Evolutionary conservation across 2,888 invertebrate species (phyloP), one percentile per base, ranked within the genome.

Genomic region (Drosophila infuscata): DNA sequence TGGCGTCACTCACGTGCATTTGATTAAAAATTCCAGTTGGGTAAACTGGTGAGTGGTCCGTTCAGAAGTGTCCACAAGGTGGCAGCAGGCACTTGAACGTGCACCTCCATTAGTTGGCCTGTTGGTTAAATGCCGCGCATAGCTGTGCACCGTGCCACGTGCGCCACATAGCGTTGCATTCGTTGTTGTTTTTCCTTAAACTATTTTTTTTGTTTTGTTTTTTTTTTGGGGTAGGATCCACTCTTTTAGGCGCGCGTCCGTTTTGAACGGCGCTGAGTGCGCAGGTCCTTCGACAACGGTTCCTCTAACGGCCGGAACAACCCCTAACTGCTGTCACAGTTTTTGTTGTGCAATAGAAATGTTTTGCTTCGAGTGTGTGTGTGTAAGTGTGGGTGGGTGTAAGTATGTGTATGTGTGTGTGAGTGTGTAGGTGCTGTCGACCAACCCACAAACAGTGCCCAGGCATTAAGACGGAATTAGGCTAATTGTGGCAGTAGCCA

Each of bases 161-260:
- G 82, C 79, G 52, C 29, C 63, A 67, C 48, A 76, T 71, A 38
- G 70, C 70, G 57, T 56, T 69, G 61, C 57, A 67, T 70, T 57
- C 64, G 60, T 63, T 62, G 38, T 67, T 60, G 65, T 74, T 51
- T 62, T 17, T 52, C 15, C 25, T 46, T 25, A 0, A 46, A 15
- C 3, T 3, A 12, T 59, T 41, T 25, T 73, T 74, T 74, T 68
- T 75, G 3, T 20, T 59, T 41, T 25, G n/a, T 73, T 74, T 74
- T 68, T 75, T 61, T 52, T 89, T 90, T 87, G 88, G 90, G 91
- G 91, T 89, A 91, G 91, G 89, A 88, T 81, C 83, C 58, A 46
- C 36, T 54, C 62, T 57, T 79, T 83, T 88, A 83, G 85, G 85
- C 78, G 84, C 81, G 72, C 69, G 53, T 70, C 66, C 53, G 54